Evolutionary conservation across 2,113 vertebrate species (phyloP).

Genomic region (Benitochromis conjunctus): DNA sequence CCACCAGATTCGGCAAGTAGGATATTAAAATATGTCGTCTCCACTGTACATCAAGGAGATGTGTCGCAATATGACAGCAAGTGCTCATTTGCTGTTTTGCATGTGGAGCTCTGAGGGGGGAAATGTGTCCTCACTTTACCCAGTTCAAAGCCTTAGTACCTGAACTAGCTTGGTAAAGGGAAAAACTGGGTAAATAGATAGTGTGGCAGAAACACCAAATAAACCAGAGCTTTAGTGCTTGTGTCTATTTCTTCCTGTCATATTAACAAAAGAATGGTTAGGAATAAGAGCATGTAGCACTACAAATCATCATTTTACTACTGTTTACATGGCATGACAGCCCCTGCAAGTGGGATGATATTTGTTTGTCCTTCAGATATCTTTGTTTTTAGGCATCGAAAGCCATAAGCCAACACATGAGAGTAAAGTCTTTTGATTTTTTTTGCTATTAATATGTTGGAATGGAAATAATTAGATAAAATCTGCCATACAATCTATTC

Average conservation of each 20-base stretch:
- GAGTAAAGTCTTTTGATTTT: neutral
- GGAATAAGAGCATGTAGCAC: neutral
- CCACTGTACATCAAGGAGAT: constrained; percentile 46
- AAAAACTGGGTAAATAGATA: neutral
- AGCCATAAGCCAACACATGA: neutral
- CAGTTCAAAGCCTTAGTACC: constrained; percentile 11
- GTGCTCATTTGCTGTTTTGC: constrained; percentile 52
- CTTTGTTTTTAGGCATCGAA: neutral
- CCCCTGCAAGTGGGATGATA: neutral
- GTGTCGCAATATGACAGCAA: constrained; percentile 46
- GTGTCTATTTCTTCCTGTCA: neutral
- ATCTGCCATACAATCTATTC: neutral
- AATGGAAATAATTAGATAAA: neutral
- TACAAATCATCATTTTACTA: neutral
- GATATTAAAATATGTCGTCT: constrained; percentile 48
- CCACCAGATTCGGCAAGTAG: neutral
- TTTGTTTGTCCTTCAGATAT: neutral
- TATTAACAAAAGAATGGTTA: neutral
- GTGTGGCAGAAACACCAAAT: neutral
- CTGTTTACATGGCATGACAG: neutral
- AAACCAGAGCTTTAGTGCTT: neutral
- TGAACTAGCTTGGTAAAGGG: neutral
- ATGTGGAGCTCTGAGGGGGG: constrained; percentile 35
- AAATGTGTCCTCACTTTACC: constrained; percentile 58
- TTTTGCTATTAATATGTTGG: neutral